Evolutionary conservation across 2,797 vertebrate genomes (phyloP).

Genomic region (Diglossa cyanea): DNA sequence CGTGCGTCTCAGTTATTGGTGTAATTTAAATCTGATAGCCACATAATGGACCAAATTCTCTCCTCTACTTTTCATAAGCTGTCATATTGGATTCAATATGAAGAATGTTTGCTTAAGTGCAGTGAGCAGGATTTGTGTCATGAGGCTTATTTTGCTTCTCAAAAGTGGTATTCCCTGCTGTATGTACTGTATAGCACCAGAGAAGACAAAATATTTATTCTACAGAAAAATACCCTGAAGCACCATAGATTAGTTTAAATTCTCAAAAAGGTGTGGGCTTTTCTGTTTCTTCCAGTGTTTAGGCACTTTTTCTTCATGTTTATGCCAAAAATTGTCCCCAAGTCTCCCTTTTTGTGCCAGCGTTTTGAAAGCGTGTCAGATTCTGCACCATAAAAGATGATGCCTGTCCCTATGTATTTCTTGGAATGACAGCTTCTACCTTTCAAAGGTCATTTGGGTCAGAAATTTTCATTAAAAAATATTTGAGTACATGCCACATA

Average conservation of each 20-base stretch:
- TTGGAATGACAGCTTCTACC: slow-evolving; percentile 48
- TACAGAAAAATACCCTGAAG: slow-evolving; percentile 3
- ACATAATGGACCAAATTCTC: slow-evolving; percentile 61
- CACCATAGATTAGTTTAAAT: background rate
- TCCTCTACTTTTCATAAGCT: slow-evolving; percentile 40
- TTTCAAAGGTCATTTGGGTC: slow-evolving; percentile 36
- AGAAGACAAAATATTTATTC: background rate
- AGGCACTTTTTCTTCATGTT: background rate
- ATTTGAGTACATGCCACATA: slow-evolving; percentile 51
- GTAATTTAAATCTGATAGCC: slow-evolving; percentile 67
- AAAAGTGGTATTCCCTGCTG: background rate
- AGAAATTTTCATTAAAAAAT: slow-evolving; percentile 66
- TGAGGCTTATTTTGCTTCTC: slow-evolving; percentile 6
- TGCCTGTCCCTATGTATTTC: background rate
- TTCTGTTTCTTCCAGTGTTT: background rate
- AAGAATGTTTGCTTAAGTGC: slow-evolving; percentile 26
- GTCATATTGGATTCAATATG: slow-evolving; percentile 11
- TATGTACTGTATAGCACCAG: background rate
- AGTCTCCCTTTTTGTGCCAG: background rate
- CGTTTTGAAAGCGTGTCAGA: background rate
- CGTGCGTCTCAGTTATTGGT: slow-evolving; percentile 59
- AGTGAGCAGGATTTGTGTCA: slow-evolving; percentile 26
- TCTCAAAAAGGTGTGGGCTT: slow-evolving; percentile 2
- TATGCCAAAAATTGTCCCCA: background rate
- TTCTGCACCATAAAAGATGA: background rate